phyloP scores from a whole-genome alignment of 1,140 invertebrate species.

The Drosophila parabipectinata region DNA sequence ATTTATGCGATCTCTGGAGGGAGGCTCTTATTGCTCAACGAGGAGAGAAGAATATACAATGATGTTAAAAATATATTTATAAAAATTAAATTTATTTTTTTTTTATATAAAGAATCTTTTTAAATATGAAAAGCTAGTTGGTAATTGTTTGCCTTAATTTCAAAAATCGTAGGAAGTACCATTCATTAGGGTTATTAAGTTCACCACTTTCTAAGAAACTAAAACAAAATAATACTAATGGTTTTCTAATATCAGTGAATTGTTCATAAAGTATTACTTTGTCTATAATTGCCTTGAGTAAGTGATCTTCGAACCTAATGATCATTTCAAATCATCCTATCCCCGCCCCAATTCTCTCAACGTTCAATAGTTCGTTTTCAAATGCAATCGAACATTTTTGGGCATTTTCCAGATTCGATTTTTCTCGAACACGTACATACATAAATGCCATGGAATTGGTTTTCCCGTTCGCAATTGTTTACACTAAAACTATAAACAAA shows the following conservation, averaged over 20 bases:
- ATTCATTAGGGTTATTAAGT: no score
- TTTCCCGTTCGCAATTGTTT: constrained; percentile 77
- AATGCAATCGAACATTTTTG: constrained; percentile 7
- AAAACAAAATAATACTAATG: no score
- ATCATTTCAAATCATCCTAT: not conserved
- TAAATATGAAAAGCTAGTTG: no score
- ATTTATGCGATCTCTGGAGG: constrained; percentile 43
- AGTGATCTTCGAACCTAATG: not conserved
- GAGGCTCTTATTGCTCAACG: not conserved
- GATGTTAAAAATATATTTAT: not conserved
- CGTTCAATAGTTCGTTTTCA: constrained; percentile 10
- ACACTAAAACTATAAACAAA: constrained; percentile 73
- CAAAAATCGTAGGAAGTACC: no score
- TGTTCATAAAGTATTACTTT: no score
- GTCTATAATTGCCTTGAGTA: not conserved
- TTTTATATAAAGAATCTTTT: no score
- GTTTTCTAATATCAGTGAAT: no score
- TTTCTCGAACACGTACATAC: constrained; percentile 68
- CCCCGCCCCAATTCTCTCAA: constrained; percentile 24
- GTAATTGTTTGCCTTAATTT: no score
- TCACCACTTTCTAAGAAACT: no score
- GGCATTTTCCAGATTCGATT: constrained; percentile 49
- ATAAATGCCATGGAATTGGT: constrained; percentile 16
- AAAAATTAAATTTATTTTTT: no score
- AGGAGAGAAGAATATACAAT: not conserved